A percentile compares a stretch with the other conserved stretches of the same genome.
Evolutionary conservation across 2,797 vertebrate genomes (phyloP).

Genomic region (Lepus oiostolus): DNA sequence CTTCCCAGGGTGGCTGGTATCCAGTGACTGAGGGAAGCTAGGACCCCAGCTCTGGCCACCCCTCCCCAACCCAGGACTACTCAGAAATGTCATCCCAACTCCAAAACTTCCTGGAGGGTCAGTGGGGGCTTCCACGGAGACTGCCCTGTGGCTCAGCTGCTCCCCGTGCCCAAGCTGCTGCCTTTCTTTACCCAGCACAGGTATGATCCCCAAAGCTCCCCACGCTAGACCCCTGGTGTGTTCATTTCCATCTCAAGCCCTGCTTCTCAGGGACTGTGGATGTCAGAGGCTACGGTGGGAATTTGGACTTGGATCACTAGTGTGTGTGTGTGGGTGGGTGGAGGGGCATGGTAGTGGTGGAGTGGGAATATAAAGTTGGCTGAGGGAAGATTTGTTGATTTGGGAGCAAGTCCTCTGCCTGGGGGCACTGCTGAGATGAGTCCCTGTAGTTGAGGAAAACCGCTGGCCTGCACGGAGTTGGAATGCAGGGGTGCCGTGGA

Average conservation of each 20-base stretch:
- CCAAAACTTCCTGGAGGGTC: not conserved
- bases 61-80: not conserved
- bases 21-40: not conserved
- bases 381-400: no score
- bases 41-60: not conserved
- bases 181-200: fast-evolving
- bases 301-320: not conserved
- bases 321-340: not conserved
- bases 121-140: not conserved
- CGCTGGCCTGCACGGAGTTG: no score
- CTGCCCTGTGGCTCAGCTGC: not conserved
- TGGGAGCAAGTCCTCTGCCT: no score
- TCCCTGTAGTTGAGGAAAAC: no score
- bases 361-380: no score
- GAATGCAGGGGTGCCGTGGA: no score
- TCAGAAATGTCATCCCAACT: not conserved
- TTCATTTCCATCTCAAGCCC: not conserved
- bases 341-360: no score
- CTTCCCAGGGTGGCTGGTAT: not conserved
- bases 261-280: not conserved
- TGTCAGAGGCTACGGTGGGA: not conserved
- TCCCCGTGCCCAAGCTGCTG: not conserved
- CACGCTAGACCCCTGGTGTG: not conserved
- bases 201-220: not conserved
- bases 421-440: no score